These are phyloP conservation scores for Vulpes ferrilata DNA, from an alignment of 2,113 vertebrate species.

Conservation along the genomic window DNA sequence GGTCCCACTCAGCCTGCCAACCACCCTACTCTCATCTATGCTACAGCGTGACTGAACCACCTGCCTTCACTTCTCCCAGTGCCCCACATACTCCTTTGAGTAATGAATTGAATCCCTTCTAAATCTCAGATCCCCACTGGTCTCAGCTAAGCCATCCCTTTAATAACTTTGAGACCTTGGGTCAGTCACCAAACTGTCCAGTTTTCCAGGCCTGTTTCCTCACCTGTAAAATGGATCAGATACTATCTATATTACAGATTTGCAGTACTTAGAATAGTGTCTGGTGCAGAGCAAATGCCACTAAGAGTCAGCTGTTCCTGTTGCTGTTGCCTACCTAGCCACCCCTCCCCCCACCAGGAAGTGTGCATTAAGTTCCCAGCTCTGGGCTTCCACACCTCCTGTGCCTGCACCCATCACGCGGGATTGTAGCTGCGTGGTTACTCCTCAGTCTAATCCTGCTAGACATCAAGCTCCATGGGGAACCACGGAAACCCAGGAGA, in stretches of 20 bases:
- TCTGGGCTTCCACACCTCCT: neutral
- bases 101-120: neutral
- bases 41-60: neutral
- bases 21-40: neutral
- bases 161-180: conserved; percentile 10
- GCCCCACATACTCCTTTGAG: neutral
- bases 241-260: neutral
- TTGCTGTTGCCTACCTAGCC: neutral
- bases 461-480: neutral
- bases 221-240: conserved; percentile 20
- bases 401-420: neutral
- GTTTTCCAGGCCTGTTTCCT: conserved; percentile 18
- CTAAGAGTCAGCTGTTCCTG: neutral
- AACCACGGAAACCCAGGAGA: neutral
- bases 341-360: no score
- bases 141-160: neutral
- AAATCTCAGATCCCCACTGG: neutral
- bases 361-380: neutral
- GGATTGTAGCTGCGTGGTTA: neutral
- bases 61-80: no score
- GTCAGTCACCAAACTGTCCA: neutral
- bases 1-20: neutral
- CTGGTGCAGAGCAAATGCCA: neutral
- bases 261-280: neutral
- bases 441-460: neutral